Conservation (phyloP, 2,113 vertebrate genomes). For the Hippolais icterina region DNA sequence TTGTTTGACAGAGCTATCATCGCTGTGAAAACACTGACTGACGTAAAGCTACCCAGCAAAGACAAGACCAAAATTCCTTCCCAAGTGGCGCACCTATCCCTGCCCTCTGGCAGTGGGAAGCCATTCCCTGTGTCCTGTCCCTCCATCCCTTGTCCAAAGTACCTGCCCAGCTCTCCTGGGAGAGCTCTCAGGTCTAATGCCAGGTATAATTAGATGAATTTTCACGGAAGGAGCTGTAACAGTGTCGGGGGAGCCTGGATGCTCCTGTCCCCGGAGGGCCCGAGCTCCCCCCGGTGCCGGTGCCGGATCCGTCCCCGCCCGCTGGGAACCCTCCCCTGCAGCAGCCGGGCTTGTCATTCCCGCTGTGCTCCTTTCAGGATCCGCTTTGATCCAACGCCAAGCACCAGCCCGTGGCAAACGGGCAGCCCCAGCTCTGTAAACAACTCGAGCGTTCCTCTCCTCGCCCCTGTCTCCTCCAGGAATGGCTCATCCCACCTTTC, state of each 20-base stretch:
- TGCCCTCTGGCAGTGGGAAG: background rate
- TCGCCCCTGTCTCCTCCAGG: background rate
- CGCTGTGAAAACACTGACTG: background rate
- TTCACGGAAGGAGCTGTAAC: background rate
- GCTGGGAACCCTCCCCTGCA: background rate
- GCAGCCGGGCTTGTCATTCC: background rate
- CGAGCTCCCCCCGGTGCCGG: rapidly evolving
- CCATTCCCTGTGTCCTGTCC: background rate
- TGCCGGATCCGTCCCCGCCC: background rate
- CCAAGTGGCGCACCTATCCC: background rate
- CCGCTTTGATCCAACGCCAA: background rate
- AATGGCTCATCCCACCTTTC: background rate
- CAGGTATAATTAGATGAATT: background rate
- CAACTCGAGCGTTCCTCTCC: background rate
- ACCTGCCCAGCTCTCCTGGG: background rate
- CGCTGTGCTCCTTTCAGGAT: background rate
- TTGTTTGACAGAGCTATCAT: background rate
- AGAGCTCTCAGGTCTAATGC: background rate
- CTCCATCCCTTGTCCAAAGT: background rate
- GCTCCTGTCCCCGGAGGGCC: background rate
- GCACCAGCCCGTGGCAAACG: background rate
- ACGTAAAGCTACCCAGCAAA: background rate
- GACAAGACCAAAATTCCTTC: background rate
- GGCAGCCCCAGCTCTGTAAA: background rate
- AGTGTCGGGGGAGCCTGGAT: rapidly evolving